These are phyloP conservation scores for Tipula confusa DNA, from an alignment of 2,888 invertebrate genomes.

Conservation along the genomic window DNA sequence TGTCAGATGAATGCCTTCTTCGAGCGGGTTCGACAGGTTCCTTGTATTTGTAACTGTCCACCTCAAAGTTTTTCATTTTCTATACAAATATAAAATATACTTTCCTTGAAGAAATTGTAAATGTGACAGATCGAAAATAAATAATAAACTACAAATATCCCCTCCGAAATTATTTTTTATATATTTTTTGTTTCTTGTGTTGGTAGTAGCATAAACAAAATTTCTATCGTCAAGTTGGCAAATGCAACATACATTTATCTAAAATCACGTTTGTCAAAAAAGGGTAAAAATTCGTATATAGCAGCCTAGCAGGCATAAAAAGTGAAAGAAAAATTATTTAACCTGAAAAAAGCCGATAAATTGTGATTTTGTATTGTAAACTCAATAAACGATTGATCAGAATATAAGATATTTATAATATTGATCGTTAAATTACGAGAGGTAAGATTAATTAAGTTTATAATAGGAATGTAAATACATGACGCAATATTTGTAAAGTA, in stretches of 20 bases:
- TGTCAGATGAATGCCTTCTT: not conserved
- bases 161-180: too few species aligned
- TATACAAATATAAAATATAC: not conserved
- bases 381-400: not conserved
- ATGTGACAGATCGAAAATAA: not conserved
- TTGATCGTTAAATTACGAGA: not conserved
- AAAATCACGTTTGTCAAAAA: not conserved
- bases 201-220: too few species aligned
- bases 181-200: too few species aligned
- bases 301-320: not conserved
- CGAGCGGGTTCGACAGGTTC: not conserved
- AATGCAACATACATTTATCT: not conserved
- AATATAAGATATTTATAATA: not conserved
- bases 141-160: not conserved
- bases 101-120: too few species aligned
- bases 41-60: not conserved
- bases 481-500: not conserved
- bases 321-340: not conserved
- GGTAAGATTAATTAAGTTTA: not conserved
- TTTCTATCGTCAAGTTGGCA: not conserved
- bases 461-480: not conserved
- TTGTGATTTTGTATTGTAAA: not conserved
- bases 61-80: not conserved
- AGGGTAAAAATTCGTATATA: not conserved
- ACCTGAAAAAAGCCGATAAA: conserved; percentile 14